phyloP scores from a whole-genome alignment of 2,797 vertebrate genomes.

The Dendrocincla fuliginosa region DNA sequence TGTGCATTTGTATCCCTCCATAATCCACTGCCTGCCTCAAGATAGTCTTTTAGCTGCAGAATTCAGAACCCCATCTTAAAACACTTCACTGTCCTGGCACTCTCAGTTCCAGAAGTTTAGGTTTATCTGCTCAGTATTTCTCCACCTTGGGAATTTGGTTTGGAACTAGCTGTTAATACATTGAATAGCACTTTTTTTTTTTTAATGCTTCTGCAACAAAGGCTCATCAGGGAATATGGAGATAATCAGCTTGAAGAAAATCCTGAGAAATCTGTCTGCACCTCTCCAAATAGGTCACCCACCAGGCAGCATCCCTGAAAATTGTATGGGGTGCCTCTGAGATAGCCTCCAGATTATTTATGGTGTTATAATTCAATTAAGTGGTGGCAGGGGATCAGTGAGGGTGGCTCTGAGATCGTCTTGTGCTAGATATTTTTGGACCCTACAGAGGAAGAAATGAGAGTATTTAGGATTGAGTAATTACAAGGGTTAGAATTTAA shows the following conservation, averaged over 20 bases:
- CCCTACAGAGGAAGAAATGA: constrained; percentile 16
- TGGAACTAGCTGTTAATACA: constrained; percentile 5
- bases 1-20: background rate
- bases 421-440: constrained; percentile 8
- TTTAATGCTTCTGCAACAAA: background rate
- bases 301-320: constrained; percentile 35
- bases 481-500: constrained; percentile 30
- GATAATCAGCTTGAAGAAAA: constrained; percentile 47
- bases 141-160: background rate
- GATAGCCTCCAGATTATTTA: constrained; percentile 56
- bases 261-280: constrained; percentile 8
- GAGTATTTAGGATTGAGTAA: constrained; percentile 43
- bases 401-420: constrained; percentile 12
- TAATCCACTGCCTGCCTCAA: background rate
- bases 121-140: background rate
- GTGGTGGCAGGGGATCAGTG: constrained; percentile 9
- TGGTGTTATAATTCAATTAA: constrained; percentile 58
- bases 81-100: background rate
- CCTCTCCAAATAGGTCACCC: constrained; percentile 49
- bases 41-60: background rate
- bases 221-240: background rate
- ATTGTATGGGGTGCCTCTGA: constrained; percentile 13
- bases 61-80: constrained; percentile 1
- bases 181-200: background rate
- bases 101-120: background rate